Conservation (phyloP, 2,888 invertebrate species). For the Camptogramma bilineatum region DNA sequence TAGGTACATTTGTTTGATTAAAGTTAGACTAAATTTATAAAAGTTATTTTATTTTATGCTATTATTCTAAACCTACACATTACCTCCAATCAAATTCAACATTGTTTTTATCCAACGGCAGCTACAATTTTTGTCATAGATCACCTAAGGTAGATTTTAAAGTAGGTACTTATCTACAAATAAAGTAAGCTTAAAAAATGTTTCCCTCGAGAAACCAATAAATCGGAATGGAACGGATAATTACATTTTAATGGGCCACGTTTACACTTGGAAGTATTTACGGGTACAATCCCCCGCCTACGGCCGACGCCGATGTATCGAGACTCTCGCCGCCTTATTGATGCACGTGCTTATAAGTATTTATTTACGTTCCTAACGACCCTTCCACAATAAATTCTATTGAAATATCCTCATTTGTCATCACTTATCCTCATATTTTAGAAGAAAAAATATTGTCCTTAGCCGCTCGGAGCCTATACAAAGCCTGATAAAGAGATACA, state of each 20-base stretch:
- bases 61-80: background rate
- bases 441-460: slow-evolving; percentile 26
- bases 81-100: too few relatives aligned
- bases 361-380: slow-evolving; percentile 40
- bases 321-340: slow-evolving; percentile 45
- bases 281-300: slow-evolving; percentile 64
- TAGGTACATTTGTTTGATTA: slow-evolving; percentile 10
- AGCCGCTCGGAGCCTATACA: slow-evolving; percentile 27
- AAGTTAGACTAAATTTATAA: background rate
- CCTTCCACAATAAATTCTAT: slow-evolving; percentile 34
- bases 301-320: slow-evolving; percentile 57
- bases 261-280: slow-evolving; percentile 67
- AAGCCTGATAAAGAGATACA: slow-evolving; percentile 37
- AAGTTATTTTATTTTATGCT: slow-evolving; percentile 3
- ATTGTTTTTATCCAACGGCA: too few relatives aligned
- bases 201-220: slow-evolving; percentile 69
- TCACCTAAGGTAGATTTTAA: slow-evolving; percentile 5
- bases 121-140: background rate
- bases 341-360: slow-evolving; percentile 42
- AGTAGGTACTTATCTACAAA: slow-evolving; percentile 12
- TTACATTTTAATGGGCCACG: slow-evolving; percentile 71
- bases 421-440: slow-evolving; percentile 28
- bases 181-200: slow-evolving; percentile 43
- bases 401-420: slow-evolving; percentile 44
- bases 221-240: slow-evolving; percentile 67